Evolutionary conservation across 2,888 invertebrate species (phyloP).

Genomic region (Platycnemis pennipes): DNA sequence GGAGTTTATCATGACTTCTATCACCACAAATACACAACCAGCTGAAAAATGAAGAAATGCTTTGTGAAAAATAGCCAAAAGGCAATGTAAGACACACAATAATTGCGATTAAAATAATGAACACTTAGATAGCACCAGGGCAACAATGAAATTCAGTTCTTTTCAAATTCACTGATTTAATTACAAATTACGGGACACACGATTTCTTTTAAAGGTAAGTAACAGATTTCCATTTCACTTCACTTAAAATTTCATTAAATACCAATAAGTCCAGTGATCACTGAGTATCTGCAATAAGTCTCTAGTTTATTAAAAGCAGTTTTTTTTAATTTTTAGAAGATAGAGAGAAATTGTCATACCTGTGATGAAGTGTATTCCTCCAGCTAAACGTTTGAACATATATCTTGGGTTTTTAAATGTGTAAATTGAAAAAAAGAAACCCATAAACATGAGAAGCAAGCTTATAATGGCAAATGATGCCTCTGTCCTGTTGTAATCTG

Average conservation of each 20-base stretch:
- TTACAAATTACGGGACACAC: no score
- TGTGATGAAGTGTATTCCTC: constrained; percentile 91
- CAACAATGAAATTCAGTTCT: no score
- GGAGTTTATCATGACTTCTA: constrained; percentile 89
- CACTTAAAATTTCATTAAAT: no score
- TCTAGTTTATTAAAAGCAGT: no score
- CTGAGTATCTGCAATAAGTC: no score
- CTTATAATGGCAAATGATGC: constrained; percentile 92
- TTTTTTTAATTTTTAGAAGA: no score
- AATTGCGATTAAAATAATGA: no score
- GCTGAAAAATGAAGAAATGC: constrained; percentile 80
- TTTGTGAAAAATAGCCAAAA: not conserved
- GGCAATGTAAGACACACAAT: not conserved
- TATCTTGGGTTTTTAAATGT: constrained; percentile 92
- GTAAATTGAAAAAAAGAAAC: constrained; percentile 90
- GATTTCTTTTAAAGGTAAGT: no score
- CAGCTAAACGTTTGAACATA: constrained; percentile 93
- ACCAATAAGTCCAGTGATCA: no score
- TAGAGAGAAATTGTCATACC: constrained; percentile 81
- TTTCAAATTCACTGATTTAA: no score
- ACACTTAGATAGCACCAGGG: no score
- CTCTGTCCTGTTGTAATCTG: constrained; percentile 92
- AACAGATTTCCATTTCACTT: no score
- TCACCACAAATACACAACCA: constrained; percentile 89
- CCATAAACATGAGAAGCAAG: constrained; percentile 89